These are phyloP conservation scores for Gymnogyps californianus DNA, from an alignment of 2,113 vertebrate species.

Conservation along the genomic window DNA sequence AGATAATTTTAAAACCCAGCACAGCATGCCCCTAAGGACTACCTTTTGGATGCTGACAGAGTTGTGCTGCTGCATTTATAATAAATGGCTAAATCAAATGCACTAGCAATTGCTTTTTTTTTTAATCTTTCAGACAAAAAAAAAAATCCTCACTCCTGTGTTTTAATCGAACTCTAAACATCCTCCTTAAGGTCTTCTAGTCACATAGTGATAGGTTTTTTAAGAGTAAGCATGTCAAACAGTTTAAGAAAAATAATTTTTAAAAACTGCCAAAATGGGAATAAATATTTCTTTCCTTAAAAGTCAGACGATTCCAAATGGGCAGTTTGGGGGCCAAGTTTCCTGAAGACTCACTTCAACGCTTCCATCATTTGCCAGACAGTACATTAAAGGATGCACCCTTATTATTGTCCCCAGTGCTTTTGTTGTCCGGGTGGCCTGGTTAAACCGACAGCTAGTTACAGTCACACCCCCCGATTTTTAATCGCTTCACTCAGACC, in stretches of 20 bases:
- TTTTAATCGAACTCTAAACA: not conserved
- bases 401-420: not conserved
- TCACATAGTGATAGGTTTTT: fast-evolving
- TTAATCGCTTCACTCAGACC: not conserved
- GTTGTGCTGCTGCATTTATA: not conserved
- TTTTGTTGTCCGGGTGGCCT: not conserved
- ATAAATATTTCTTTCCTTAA: not conserved
- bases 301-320: not conserved
- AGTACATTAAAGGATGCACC: not conserved
- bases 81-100: not conserved
- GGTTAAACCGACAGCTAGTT: too few relatives aligned
- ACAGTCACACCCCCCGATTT: not conserved
- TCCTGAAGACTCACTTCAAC: not conserved
- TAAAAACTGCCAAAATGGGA: not conserved
- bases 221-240: not conserved
- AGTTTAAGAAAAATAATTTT: not conserved
- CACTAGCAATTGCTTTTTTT: not conserved
- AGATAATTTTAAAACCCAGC: not conserved
- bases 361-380: not conserved
- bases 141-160: not conserved
- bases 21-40: not conserved
- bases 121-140: not conserved
- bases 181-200: not conserved
- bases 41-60: not conserved
- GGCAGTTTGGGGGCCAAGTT: not conserved